These are phyloP conservation scores for Leucosticte australis DNA, from an alignment of 2,113 vertebrate species.

Conservation along the genomic window DNA sequence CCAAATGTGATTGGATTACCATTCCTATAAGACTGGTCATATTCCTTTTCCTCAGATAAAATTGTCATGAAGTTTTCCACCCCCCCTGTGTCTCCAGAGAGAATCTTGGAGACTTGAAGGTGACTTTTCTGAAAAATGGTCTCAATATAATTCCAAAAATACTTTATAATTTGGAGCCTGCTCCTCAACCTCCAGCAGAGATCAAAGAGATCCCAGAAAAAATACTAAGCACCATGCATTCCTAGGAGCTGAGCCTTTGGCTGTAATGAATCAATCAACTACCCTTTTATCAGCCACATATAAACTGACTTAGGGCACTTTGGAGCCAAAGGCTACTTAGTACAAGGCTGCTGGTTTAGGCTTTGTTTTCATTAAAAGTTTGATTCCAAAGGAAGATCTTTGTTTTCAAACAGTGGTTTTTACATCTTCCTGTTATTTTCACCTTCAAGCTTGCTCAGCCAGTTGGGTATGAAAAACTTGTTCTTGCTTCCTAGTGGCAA, in stretches of 20 bases:
- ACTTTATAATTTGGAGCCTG: conserved; percentile 31
- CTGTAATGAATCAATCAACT: conserved; percentile 26
- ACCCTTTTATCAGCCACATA: conserved; percentile 32
- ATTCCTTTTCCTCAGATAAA: neutral
- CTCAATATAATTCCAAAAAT: conserved; percentile 38
- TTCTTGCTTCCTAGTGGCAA: neutral
- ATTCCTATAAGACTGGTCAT: neutral
- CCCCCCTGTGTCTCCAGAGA: neutral
- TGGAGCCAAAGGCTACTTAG: neutral
- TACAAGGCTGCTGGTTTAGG: neutral
- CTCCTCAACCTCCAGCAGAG: conserved; percentile 19
- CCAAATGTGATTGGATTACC: neutral
- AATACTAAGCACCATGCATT: conserved; percentile 19
- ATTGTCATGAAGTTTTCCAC: neutral
- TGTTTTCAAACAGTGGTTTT: neutral
- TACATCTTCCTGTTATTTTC: neutral
- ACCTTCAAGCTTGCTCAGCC: neutral
- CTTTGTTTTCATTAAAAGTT: neutral
- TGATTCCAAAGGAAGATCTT: neutral
- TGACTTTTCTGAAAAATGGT: conserved; percentile 28
- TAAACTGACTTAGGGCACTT: conserved; percentile 9
- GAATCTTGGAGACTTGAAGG: conserved; percentile 13
- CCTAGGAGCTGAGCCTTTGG: conserved; percentile 40
- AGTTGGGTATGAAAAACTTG: conserved; percentile 19
- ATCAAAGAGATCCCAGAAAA: conserved; percentile 37